Evolutionary conservation across 2,888 invertebrate genomes (phyloP).

Genomic region (Aleiodes leptofemur): DNA sequence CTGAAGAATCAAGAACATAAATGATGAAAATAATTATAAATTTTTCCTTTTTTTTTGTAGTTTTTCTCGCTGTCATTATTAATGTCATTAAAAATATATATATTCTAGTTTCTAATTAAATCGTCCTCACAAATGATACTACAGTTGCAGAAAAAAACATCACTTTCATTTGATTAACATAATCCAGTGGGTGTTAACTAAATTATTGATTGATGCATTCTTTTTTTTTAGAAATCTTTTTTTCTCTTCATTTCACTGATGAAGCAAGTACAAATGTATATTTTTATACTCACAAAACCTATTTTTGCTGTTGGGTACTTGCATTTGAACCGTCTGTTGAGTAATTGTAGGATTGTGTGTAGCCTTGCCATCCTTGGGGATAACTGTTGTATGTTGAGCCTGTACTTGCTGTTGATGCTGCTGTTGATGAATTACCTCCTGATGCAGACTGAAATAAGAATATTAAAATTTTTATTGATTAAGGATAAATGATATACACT

Average conservation of each 20-base stretch:
- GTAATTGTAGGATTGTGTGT: constrained; percentile 59
- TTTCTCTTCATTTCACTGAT: not conserved
- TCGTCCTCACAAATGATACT: constrained; percentile 25
- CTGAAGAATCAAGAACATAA: constrained; percentile 23
- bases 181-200: constrained; percentile 44
- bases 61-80: no score
- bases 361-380: constrained; percentile 62
- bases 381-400: constrained; percentile 60
- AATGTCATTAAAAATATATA: no score
- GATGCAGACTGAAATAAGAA: constrained; percentile 46
- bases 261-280: constrained; percentile 40
- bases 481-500: no score
- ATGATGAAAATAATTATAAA: constrained; percentile 13
- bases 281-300: constrained; percentile 29
- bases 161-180: constrained; percentile 21
- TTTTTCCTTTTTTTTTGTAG: no score
- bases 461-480: no score
- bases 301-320: constrained; percentile 56
- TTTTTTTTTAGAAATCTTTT: not conserved
- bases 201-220: constrained; percentile 29
- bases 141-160: not conserved
- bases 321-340: constrained; percentile 58
- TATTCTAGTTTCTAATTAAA: not conserved
- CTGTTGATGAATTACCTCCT: constrained; percentile 55
- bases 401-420: constrained; percentile 57